Evolutionary conservation across 2,113 vertebrate genomes (phyloP), one percentile per base, ranked within the genome.

Genomic region (Australoheros scitulus): DNA sequence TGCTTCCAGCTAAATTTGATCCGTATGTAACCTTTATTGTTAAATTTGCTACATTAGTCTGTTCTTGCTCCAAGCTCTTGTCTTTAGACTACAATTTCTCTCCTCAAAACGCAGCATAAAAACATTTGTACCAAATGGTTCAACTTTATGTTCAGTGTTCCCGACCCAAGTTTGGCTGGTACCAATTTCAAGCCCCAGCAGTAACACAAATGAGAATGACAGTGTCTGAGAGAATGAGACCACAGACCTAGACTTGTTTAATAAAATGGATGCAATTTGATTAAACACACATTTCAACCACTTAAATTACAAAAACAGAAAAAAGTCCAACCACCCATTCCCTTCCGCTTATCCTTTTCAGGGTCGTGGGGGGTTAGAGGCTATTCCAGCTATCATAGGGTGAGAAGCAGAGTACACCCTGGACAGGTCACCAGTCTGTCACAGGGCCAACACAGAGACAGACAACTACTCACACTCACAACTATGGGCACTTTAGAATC

Each of bases 171-270:
- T 56, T 76, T 76, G 34, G 20, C 22, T 88, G 43, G 7, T 81
- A 84, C 56, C 83, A 79, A 87, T 92, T 92, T 89, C 61, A 90
- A 84, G 82, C 82, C 78, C 47, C 74, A 87, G 82, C 56, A 82
- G 68, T 34, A 76, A 70, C 24, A 82, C 55, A 78, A 86, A 86
- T 77, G 65, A 81, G 77, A 82, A 50, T 32, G 76, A 61, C 14
- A 36, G 58, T 10, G 83, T 34, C 17, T 20, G 9, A 50, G 38
- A 76, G 43, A 63, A 47, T 14, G 43, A 17, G 4, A 34, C 17
- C 11, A 55, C 68, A 55, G 52, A 72, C 17, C 0, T 55, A 32
- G 17, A 52, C 34, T 43, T 70, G 41, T 61, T 47, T 14, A 38
- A 63, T 29, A 20, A 10, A 59, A 77, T 0, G 1, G 4, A 52